phyloP scores from a whole-genome alignment of 2,797 vertebrate species.

The Macrochelys suwanniensis region DNA sequence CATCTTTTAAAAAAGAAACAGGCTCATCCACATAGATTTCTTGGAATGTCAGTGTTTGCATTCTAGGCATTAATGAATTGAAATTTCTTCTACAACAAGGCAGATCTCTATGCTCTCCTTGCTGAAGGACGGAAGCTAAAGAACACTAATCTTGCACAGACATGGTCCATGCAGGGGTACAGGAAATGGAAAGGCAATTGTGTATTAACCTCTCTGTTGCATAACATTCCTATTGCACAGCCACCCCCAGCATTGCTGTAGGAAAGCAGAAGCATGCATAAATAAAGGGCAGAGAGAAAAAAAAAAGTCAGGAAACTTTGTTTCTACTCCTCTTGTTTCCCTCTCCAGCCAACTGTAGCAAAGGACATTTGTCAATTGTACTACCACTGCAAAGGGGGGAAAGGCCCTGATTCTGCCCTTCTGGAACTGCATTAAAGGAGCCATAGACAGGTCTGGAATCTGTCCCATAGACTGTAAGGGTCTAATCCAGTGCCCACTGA shows the following conservation, averaged over 20 bases:
- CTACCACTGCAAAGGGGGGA: neutral
- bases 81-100: neutral
- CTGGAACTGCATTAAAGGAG: neutral
- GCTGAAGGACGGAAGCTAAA: neutral
- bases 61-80: neutral
- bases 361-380: neutral
- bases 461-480: neutral
- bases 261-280: neutral
- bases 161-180: neutral
- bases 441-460: neutral
- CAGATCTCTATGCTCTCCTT: neutral
- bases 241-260: neutral
- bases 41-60: neutral
- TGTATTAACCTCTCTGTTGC: neutral
- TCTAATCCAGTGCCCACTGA: neutral
- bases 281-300: neutral
- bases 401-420: neutral
- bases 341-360: neutral
- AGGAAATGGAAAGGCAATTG: neutral
- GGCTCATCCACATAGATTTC: rapidly evolving
- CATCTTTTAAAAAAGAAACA: rapidly evolving
- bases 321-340: neutral
- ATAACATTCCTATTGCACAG: neutral
- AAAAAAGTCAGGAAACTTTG: neutral
- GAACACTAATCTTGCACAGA: neutral